phyloP scores from a whole-genome alignment of 2,113 vertebrate species.

The Apus apus region DNA sequence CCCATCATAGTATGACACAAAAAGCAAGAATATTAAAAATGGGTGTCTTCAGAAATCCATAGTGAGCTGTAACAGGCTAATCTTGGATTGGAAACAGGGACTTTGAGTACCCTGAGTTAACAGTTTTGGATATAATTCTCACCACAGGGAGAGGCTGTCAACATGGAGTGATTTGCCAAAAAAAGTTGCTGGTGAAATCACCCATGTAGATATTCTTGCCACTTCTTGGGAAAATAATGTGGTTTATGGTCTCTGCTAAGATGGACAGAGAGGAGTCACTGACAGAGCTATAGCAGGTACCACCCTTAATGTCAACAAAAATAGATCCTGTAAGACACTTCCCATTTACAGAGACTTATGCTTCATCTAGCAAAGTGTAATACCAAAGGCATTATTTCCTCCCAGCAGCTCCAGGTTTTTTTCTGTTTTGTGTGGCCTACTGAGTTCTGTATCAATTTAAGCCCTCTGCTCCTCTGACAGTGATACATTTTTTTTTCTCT shows the following conservation, averaged over 20 bases:
- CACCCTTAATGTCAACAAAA: conserved; percentile 3
- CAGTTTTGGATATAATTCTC: background rate
- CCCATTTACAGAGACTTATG: background rate
- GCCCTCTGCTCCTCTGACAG: background rate
- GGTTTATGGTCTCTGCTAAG: background rate
- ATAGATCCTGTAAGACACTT: background rate
- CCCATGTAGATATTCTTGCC: background rate
- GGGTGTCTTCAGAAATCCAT: background rate
- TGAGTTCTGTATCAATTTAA: background rate
- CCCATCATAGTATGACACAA: background rate
- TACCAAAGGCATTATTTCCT: background rate
- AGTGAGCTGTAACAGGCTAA: background rate
- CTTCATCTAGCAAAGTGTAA: background rate
- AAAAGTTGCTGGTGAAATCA: conserved; percentile 23
- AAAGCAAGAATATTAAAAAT: conserved; percentile 4
- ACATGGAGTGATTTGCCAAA: background rate
- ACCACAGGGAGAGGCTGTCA: background rate
- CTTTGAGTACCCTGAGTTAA: background rate
- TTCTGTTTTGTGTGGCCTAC: background rate
- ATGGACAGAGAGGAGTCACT: background rate
- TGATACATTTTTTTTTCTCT: background rate
- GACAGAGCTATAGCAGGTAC: background rate
- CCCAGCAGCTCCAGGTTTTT: background rate
- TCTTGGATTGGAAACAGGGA: background rate
- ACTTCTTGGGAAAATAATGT: background rate